Conservation (phyloP, 2,888 invertebrate genomes). For the Cordilura impudica region DNA sequence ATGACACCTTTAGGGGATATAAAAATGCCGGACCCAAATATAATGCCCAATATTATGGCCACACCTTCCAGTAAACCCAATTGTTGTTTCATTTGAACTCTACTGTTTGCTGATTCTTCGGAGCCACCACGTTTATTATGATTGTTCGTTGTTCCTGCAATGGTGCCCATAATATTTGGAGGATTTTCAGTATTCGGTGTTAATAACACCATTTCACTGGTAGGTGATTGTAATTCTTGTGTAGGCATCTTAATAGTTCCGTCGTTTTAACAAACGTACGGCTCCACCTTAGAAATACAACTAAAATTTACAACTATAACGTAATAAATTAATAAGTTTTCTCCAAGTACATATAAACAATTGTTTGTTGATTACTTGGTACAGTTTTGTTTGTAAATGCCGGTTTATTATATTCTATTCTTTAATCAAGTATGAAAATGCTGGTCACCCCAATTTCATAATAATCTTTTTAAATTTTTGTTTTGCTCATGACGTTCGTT, state of each 20-base stretch:
- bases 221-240: slow-evolving; percentile 72
- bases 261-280: slow-evolving; percentile 38
- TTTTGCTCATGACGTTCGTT: slow-evolving; percentile 48
- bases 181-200: slow-evolving; percentile 72
- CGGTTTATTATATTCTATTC: slow-evolving; percentile 9
- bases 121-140: slow-evolving; percentile 67
- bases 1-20: slow-evolving; percentile 97
- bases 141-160: background rate
- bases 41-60: slow-evolving; percentile 95
- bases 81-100: slow-evolving; percentile 91
- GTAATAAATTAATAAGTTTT: slow-evolving; percentile 4
- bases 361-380: slow-evolving; percentile 15
- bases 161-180: slow-evolving; percentile 35
- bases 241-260: slow-evolving; percentile 66
- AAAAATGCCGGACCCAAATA: slow-evolving; percentile 97
- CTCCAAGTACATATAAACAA: slow-evolving; percentile 24
- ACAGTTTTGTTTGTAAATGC: slow-evolving; percentile 14
- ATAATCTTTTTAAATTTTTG: slow-evolving; percentile 32
- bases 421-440: background rate
- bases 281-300: slow-evolving; percentile 37
- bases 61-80: slow-evolving; percentile 94
- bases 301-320: slow-evolving; percentile 30
- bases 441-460: slow-evolving; percentile 29
- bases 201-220: slow-evolving; percentile 77
- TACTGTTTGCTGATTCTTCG: slow-evolving; percentile 67